A percentile compares a stretch with the other conserved stretches of the same genome.
Evolutionary conservation across 2,888 invertebrate genomes (phyloP).

Genomic region (Bruchidius siliquastri): DNA sequence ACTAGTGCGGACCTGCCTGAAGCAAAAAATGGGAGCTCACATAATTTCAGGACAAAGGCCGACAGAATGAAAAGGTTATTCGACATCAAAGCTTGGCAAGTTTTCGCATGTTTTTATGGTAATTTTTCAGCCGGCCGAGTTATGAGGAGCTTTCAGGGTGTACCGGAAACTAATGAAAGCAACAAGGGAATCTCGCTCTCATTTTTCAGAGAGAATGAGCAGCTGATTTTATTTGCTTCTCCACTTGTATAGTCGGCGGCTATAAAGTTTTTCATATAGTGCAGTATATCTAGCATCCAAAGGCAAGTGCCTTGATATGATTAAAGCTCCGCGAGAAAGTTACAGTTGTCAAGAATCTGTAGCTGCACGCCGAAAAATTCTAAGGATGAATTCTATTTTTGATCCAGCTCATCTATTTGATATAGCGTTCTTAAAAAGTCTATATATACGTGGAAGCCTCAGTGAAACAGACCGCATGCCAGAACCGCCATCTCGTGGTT

Average conservation of each 20-base stretch:
- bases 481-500: too few relatives aligned
- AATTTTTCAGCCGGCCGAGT: not conserved
- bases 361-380: too few relatives aligned
- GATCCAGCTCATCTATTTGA: too few relatives aligned
- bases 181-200: not conserved
- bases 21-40: not conserved
- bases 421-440: too few relatives aligned
- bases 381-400: too few relatives aligned
- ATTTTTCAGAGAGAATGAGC: not conserved
- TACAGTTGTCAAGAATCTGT: too few relatives aligned
- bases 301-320: too few relatives aligned
- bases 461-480: too few relatives aligned
- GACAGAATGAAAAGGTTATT: conserved; percentile 7
- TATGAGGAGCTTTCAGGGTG: not conserved
- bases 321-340: too few relatives aligned
- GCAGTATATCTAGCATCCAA: too few relatives aligned
- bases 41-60: not conserved
- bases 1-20: not conserved
- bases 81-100: conserved; percentile 8
- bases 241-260: not conserved
- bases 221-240: not conserved
- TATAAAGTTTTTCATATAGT: too few relatives aligned
- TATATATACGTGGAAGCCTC: too few relatives aligned
- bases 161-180: not conserved
- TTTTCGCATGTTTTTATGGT: not conserved